A percentile compares a stretch with the other conserved stretches of the same genome.
phyloP scores from a whole-genome alignment of 2,888 invertebrate genomes.

The Elmis aenea region DNA sequence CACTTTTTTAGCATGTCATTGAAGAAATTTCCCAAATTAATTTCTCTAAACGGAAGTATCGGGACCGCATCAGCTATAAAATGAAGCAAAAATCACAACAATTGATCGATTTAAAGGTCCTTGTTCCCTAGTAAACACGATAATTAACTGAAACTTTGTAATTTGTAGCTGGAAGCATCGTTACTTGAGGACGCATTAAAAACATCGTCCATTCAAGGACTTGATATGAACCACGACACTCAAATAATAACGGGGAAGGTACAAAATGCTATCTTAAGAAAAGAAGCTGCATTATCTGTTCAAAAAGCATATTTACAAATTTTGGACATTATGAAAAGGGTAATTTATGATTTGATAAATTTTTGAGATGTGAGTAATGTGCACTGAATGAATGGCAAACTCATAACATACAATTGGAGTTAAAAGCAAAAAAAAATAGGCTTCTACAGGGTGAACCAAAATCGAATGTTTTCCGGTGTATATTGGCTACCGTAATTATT shows the following conservation, averaged over 20 bases:
- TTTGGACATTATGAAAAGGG: slow-evolving; percentile 58
- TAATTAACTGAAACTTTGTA: neutral
- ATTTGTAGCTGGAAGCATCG: slow-evolving; percentile 49
- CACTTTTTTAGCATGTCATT: slow-evolving; percentile 51
- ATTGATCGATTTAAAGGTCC: slow-evolving; percentile 55
- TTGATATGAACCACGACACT: slow-evolving; percentile 51
- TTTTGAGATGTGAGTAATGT: too few species aligned
- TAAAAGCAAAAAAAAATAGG: too few species aligned
- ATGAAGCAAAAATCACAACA: slow-evolving; percentile 57
- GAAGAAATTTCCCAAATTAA: slow-evolving; percentile 58
- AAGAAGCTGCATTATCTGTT: slow-evolving; percentile 61
- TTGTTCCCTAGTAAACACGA: slow-evolving; percentile 38
- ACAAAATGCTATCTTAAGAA: slow-evolving; percentile 58
- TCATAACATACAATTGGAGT: too few species aligned
- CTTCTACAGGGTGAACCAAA: too few species aligned
- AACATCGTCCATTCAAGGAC: slow-evolving; percentile 45
- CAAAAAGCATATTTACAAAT: slow-evolving; percentile 58
- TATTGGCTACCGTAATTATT: too few species aligned
- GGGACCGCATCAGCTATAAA: slow-evolving; percentile 57
- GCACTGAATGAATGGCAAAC: too few species aligned
- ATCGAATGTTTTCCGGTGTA: too few species aligned
- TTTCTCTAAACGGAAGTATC: slow-evolving; percentile 56
- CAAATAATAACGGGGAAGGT: slow-evolving; percentile 58
- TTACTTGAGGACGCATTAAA: slow-evolving; percentile 51
- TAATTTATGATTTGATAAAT: slow-evolving; percentile 35